Evolutionary conservation across 2,888 invertebrate species (phyloP).

Genomic region (Orthosia cruda): DNA sequence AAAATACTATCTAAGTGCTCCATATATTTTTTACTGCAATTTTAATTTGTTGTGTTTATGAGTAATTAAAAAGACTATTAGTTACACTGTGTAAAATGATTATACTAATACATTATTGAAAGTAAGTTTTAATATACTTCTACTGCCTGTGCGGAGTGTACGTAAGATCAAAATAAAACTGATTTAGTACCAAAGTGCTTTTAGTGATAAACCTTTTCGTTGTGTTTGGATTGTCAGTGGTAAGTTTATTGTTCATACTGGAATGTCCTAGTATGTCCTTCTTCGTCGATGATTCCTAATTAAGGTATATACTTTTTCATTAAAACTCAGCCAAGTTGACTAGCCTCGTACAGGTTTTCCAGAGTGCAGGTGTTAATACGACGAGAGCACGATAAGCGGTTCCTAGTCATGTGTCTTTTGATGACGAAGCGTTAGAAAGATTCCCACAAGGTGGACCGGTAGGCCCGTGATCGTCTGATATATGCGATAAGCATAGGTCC

Average conservation of each 20-base stretch:
- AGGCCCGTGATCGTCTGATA: no score
- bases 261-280: background rate
- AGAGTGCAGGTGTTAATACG: no score
- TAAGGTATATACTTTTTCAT: no score
- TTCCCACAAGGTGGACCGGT: no score
- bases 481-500: no score
- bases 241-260: constrained; percentile 7
- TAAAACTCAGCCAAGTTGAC: no score
- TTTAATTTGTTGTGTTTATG: constrained; percentile 1
- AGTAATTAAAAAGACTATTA: background rate
- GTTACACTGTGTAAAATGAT: fast-evolving
- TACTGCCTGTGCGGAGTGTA: background rate
- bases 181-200: background rate
- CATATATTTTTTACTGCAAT: background rate
- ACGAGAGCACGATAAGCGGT: no score
- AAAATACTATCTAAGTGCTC: background rate
- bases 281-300: background rate
- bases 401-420: no score
- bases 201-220: background rate
- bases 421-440: no score
- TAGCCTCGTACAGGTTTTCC: no score
- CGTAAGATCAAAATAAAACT: background rate
- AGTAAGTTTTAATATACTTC: background rate
- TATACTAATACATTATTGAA: background rate
- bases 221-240: constrained; percentile 1